These are phyloP conservation scores for Crax fasciolata DNA, from an alignment of 2,797 vertebrate species.

Conservation along the genomic window DNA sequence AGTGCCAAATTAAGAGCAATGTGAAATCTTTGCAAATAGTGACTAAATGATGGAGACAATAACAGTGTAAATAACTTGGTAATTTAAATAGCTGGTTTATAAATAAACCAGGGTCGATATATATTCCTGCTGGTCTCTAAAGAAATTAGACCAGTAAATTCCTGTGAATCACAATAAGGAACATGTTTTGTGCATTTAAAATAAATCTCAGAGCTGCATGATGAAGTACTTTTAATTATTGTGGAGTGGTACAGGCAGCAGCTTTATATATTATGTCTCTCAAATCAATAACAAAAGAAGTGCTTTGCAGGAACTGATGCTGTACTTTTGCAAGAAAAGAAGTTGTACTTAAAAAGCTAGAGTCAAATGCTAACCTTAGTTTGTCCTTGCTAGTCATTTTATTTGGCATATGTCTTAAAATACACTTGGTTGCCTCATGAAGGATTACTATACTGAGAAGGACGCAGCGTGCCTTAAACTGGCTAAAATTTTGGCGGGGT, in stretches of 20 bases:
- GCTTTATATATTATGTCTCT: constrained; percentile 75
- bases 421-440: background rate
- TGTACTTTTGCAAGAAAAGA: constrained; percentile 61
- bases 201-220: constrained; percentile 72
- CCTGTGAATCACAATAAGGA: constrained; percentile 73
- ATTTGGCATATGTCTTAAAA: constrained; percentile 36
- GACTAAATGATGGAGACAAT: constrained; percentile 74
- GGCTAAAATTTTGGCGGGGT: background rate
- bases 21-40: constrained; percentile 54
- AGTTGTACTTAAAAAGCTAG: constrained; percentile 49
- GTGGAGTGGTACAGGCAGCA: constrained; percentile 70
- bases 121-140: constrained; percentile 71
- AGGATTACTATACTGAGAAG: background rate
- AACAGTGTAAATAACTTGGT: constrained; percentile 72
- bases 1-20: constrained; percentile 67
- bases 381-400: constrained; percentile 48
- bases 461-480: background rate
- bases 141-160: constrained; percentile 79
- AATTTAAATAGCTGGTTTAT: constrained; percentile 73
- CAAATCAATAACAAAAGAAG: constrained; percentile 71
- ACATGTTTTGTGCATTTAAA: constrained; percentile 74
- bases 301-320: constrained; percentile 60
- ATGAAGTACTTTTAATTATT: constrained; percentile 79
- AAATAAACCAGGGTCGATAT: constrained; percentile 73
- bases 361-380: constrained; percentile 23